phyloP scores from a whole-genome alignment of 2,797 vertebrate species.

The Chromobotia macracanthus region DNA sequence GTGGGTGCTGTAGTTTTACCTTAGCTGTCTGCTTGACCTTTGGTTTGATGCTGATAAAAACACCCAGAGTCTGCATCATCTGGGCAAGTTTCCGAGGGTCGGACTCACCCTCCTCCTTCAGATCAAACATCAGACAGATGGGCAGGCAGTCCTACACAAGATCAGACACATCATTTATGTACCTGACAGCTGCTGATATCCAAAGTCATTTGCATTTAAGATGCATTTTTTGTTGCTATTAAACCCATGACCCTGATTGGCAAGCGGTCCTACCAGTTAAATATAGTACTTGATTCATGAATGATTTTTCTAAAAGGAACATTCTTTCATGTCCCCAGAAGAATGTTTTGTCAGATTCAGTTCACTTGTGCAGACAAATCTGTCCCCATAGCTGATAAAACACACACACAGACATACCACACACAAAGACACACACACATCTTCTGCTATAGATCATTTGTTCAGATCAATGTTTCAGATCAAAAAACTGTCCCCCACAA shows the following conservation, averaged over 20 bases:
- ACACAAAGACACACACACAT: too few relatives aligned
- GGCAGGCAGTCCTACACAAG: slow-evolving; percentile 77
- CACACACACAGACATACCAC: too few relatives aligned
- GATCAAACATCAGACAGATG: slow-evolving; percentile 84
- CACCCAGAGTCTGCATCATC: slow-evolving; percentile 81
- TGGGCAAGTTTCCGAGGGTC: slow-evolving; percentile 75
- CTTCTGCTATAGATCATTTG: too few relatives aligned
- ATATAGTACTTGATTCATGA: background rate
- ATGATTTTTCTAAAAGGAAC: background rate
- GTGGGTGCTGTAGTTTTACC: slow-evolving; percentile 64
- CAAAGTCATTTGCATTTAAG: too few relatives aligned
- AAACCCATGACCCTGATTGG: too few relatives aligned
- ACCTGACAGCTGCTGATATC: too few relatives aligned
- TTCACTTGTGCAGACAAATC: too few relatives aligned
- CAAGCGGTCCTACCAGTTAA: background rate
- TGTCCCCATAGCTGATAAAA: too few relatives aligned
- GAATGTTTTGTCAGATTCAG: background rate
- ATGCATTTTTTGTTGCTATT: too few relatives aligned
- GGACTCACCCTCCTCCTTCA: slow-evolving; percentile 77
- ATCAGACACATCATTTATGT: slow-evolving; percentile 30
- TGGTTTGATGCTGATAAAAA: slow-evolving; percentile 83
- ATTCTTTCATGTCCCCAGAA: background rate
- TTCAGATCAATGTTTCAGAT: too few relatives aligned
- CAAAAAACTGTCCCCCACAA: too few relatives aligned
- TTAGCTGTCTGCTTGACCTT: slow-evolving; percentile 82